Conservation (phyloP, 1,140 invertebrate species). For the Drosophila setifemur region DNA sequence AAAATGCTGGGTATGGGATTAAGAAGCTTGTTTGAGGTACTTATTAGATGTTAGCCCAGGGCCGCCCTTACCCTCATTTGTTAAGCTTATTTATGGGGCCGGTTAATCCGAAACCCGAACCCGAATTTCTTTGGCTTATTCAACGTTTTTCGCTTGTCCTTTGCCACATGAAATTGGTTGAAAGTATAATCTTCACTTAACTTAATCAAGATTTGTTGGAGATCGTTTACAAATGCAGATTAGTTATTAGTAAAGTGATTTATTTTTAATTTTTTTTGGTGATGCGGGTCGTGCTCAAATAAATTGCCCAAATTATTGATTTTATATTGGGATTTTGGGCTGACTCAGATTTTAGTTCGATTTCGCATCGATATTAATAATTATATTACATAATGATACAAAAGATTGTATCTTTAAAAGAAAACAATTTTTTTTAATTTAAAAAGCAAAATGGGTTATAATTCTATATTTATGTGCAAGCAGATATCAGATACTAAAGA, state of each 20-base stretch:
- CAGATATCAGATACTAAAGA: too few species aligned
- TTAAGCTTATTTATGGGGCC: constrained; percentile 14
- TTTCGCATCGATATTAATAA: too few species aligned
- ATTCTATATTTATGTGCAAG: too few species aligned
- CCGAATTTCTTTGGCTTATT: constrained; percentile 36
- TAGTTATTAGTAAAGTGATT: background rate
- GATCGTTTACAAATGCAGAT: constrained; percentile 15
- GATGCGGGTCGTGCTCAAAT: too few species aligned
- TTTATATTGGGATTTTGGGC: too few species aligned
- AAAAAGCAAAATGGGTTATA: too few species aligned
- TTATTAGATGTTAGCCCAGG: constrained; percentile 33
- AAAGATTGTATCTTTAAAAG: too few species aligned
- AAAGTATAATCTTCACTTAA: constrained; percentile 1
- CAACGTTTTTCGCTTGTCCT: background rate
- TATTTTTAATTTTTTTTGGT: background rate
- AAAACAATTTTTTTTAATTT: too few species aligned
- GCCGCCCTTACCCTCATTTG: constrained; percentile 32
- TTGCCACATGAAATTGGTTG: constrained; percentile 18
- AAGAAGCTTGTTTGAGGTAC: constrained; percentile 39
- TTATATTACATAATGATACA: too few species aligned
- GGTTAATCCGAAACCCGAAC: constrained; percentile 9
- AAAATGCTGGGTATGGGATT: constrained; percentile 29
- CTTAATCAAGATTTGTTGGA: background rate
- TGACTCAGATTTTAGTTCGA: background rate
- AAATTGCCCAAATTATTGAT: too few species aligned